Base-by-base conservation (phyloP, 2,113 vertebrate genomes). In the Ailuropoda melanoleuca region DNA sequence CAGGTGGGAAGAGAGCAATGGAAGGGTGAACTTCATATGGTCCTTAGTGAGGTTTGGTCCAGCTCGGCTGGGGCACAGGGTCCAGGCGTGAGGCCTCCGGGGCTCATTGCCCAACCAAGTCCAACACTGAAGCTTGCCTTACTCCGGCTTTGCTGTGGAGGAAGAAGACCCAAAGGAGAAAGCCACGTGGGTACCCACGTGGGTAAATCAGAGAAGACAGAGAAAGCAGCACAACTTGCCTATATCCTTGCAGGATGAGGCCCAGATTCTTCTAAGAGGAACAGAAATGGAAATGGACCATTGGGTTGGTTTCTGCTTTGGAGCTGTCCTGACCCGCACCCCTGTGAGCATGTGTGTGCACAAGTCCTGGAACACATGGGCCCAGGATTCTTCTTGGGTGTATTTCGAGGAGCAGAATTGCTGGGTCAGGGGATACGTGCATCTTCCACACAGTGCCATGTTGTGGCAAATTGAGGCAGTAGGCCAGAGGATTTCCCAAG, bases 51-150 rank as follows among this genome's bases (percentile, higher is more conserved):
- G 64, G 64, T 18, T 37, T 19, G 78, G 37, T 26, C 19, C n/a
- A 10, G 26, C 37, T 4, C 3, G 55, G 37, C n/a, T 19, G 53
- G 55, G 19, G 8, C 39, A 1, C 11, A 11, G 80, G 43, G 0
- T 24, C 53, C 8, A 11, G 34, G 24, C 0, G 2, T 17, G 29
- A 6, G 48, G 26, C 26, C 31, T 74, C 0, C 1, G 58, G 31
- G 29, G 6, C 31, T 43, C 31, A 0, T 0, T 1, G 37, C 21
- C 37, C 0, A 4, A 7, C 29, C 21, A 2, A 0, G 9, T 17
- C 1, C 2, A 6, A 19, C 2, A n/a, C 19, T 5, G 29, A 24
- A 10, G 83, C 13, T 64, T 15, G 66, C n/a, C 39, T 72, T 17
- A 23, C 39, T n/a, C 53, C 21, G 0, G 50, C 55, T 26, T n/a